Evolutionary conservation across 2,888 invertebrate genomes (phyloP), one percentile per base, ranked within the genome.

Genomic region (Anthrax anthrax): DNA sequence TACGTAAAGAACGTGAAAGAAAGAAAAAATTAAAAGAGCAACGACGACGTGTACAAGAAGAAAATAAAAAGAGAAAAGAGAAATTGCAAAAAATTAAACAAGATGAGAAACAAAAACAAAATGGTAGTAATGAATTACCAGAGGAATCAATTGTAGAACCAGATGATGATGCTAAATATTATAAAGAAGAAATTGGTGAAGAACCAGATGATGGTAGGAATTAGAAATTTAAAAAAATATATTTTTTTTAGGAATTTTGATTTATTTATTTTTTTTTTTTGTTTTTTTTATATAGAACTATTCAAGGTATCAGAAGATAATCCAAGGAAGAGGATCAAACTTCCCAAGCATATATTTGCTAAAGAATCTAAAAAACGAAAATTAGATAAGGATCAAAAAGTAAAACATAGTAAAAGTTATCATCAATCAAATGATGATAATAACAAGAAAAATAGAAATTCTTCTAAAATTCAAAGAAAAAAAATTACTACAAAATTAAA

Each of bases 111-210:
- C 50, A 56, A 51, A 53, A 53, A 29, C 56, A 50, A 10, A 75
- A 76, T 23, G 76, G 74, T 57, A 73, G 17, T 3, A 13, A 34
- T 4, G 80, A 77, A 56, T 82, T 81, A 60, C 47, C 42, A 10
- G 50, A 52, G 34, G 46, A 51, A 14, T 43, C 43, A 1, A 66
- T 64, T 1, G 69, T 70, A 37, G 72, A 72, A 32, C 72, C 73
- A 1, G 84, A 84, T 46, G 81, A 86, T 59, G 89, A 91, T 67
- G 79, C 77, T 0, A 80, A 82, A 52, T 91, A 91, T 70, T 92
- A 85, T 64, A 73, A 81, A 53, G 73, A 86, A 55, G 92, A 90
- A 72, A 87, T 92, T 18, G 92, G 92, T 32, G 80, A 81, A 56
- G 87, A 86, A 59, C 92, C 91, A 0, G 91, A 91, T 53, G 75